Conservation (phyloP, 2,888 invertebrate species). For the Chaitophorus viminalis region DNA sequence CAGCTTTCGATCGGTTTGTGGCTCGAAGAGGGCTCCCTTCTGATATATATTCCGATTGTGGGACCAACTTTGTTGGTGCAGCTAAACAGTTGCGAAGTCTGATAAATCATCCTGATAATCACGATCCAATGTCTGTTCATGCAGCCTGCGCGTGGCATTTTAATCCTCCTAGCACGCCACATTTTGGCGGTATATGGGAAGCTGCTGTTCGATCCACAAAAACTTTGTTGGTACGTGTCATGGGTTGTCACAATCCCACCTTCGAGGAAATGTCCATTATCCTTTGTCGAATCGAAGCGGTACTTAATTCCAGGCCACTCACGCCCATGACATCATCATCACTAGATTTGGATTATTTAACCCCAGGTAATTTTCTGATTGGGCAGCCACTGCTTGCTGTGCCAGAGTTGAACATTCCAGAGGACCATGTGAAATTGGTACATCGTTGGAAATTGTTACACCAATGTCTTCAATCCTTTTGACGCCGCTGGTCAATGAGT, state of each 20-base stretch:
- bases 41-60: constrained; percentile 64
- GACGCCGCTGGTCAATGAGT: too few relatives aligned
- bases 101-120: too few relatives aligned
- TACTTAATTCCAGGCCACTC: constrained; percentile 63
- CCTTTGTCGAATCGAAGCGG: too few relatives aligned
- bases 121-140: too few relatives aligned
- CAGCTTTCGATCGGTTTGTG: constrained; percentile 63
- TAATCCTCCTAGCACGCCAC: constrained; percentile 63
- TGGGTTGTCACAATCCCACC: constrained; percentile 10
- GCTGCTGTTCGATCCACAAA: constrained; percentile 63
- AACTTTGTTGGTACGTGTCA: background rate
- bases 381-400: constrained; percentile 36
- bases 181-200: constrained; percentile 65
- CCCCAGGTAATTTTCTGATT: constrained; percentile 55
- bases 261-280: constrained; percentile 61
- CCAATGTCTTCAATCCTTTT: too few relatives aligned
- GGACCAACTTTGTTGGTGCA: too few relatives aligned
- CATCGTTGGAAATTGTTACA: too few relatives aligned
- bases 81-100: too few relatives aligned
- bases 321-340: constrained; percentile 55
- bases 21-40: constrained; percentile 63
- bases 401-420: constrained; percentile 29
- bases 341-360: constrained; percentile 44
- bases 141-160: constrained; percentile 63
- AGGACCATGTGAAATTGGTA: too few relatives aligned